phyloP scores from a whole-genome alignment of 2,888 invertebrate species.

The Drosophila mulleri region DNA sequence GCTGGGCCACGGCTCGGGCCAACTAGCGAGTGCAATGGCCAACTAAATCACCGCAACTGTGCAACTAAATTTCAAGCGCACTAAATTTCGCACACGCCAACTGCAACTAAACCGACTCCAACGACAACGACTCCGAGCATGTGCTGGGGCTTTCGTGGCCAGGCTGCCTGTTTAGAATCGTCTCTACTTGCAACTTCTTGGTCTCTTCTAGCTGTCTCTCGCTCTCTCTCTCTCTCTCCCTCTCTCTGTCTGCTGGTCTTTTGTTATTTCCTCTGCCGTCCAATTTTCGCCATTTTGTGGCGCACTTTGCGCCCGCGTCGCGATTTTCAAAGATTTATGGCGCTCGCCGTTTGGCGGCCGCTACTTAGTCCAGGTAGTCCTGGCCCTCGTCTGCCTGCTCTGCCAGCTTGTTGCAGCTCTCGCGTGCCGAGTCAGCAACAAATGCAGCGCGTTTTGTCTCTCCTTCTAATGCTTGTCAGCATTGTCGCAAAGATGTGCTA shows the following conservation, averaged over 20 bases:
- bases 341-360: constrained; percentile 55
- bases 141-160: constrained; percentile 27
- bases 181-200: constrained; percentile 39
- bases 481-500: constrained; percentile 53
- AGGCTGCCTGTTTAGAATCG: constrained; percentile 51
- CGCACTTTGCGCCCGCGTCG: constrained; percentile 71
- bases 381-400: constrained; percentile 5
- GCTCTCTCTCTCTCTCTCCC: neutral
- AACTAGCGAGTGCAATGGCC: constrained; percentile 44
- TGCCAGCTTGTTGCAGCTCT: constrained; percentile 48
- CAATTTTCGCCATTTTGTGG: constrained; percentile 77
- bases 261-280: constrained; percentile 66
- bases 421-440: constrained; percentile 60
- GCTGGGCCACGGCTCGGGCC: constrained; percentile 25
- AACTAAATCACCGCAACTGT: constrained; percentile 74
- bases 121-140: constrained; percentile 32
- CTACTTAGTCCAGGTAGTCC: constrained; percentile 58
- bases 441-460: constrained; percentile 32
- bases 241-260: constrained; percentile 22
- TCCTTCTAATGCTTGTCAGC: constrained; percentile 70
- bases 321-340: constrained; percentile 81
- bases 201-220: neutral
- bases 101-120: constrained; percentile 48
- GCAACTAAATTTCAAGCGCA: constrained; percentile 79
- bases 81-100: constrained; percentile 70